Conservation (phyloP, 2,113 vertebrate species). For the Ceyx melanurus region DNA sequence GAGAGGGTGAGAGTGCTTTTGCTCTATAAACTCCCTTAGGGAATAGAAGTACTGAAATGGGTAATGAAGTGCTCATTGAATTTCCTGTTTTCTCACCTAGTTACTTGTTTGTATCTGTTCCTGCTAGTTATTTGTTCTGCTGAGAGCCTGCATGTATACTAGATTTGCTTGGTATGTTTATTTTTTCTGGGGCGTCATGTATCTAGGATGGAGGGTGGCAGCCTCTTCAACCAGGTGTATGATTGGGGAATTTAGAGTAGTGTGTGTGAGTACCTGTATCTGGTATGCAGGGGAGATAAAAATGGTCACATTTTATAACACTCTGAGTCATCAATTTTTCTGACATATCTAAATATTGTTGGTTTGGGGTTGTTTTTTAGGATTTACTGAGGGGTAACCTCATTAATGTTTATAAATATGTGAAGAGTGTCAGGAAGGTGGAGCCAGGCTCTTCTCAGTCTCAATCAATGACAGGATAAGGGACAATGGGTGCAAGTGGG, state of each 20-base stretch:
- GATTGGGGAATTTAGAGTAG: neutral
- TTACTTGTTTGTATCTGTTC: too few species aligned
- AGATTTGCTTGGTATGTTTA: neutral
- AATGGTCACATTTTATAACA: neutral
- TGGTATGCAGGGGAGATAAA: neutral
- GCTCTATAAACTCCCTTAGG: neutral
- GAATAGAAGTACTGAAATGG: neutral
- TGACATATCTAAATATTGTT: neutral
- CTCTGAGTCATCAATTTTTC: neutral
- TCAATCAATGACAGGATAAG: too few species aligned
- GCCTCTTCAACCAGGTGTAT: neutral
- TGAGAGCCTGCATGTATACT: neutral
- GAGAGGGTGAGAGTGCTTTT: neutral
- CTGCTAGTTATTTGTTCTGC: neutral
- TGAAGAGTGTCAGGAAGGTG: too few species aligned
- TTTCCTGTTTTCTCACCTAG: neutral
- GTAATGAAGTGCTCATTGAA: neutral
- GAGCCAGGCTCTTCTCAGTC: too few species aligned
- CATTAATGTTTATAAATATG: too few species aligned
- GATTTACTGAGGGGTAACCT: too few species aligned
- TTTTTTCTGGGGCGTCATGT: accelerated
- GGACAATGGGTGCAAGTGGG: too few species aligned
- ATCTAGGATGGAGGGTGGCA: neutral
- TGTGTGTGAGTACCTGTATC: neutral
- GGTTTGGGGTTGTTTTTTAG: neutral